Evolutionary conservation across 1,140 invertebrate genomes (phyloP).

Genomic region (Sarcophaga peregrina): DNA sequence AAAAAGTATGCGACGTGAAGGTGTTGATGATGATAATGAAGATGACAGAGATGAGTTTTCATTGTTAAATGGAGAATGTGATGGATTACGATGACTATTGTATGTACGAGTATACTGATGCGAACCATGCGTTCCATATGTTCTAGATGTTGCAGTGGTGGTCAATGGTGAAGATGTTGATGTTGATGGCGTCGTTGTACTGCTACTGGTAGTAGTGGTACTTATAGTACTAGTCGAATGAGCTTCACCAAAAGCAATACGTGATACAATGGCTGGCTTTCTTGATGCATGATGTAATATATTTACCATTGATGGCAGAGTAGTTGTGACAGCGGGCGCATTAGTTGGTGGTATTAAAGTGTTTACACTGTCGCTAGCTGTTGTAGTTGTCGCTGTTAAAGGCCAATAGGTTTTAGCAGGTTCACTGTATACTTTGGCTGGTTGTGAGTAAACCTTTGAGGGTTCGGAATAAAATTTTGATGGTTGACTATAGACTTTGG

Average conservation of each 20-base stretch:
- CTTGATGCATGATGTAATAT: conserved; percentile 48
- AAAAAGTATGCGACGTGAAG: conserved; percentile 63
- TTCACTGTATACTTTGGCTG: conserved; percentile 69
- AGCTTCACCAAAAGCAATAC: conserved; percentile 64
- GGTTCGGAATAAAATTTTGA: conserved; percentile 69
- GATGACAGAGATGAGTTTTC: conserved; percentile 47
- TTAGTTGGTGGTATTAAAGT: conserved; percentile 38
- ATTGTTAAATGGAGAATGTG: conserved; percentile 50
- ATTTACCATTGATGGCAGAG: neutral
- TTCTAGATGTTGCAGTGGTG: conserved; percentile 49
- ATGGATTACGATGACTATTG: conserved; percentile 30
- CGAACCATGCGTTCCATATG: conserved; percentile 12
- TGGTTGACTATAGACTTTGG: conserved; percentile 74
- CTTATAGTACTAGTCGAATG: conserved; percentile 58
- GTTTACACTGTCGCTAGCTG: conserved; percentile 31
- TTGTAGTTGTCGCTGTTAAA: conserved; percentile 45
- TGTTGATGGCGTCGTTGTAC: conserved; percentile 45
- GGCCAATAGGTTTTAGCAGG: conserved; percentile 69
- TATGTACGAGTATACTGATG: conserved; percentile 29
- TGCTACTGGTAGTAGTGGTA: conserved; percentile 11
- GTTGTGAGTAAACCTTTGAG: conserved; percentile 69
- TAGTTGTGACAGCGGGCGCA: conserved; percentile 20
- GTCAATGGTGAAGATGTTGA: conserved; percentile 49
- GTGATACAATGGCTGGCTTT: conserved; percentile 66
- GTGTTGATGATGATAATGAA: conserved; percentile 53